Base-by-base conservation (phyloP, 2,888 invertebrate genomes). In the Drosophila heteroneura region DNA sequence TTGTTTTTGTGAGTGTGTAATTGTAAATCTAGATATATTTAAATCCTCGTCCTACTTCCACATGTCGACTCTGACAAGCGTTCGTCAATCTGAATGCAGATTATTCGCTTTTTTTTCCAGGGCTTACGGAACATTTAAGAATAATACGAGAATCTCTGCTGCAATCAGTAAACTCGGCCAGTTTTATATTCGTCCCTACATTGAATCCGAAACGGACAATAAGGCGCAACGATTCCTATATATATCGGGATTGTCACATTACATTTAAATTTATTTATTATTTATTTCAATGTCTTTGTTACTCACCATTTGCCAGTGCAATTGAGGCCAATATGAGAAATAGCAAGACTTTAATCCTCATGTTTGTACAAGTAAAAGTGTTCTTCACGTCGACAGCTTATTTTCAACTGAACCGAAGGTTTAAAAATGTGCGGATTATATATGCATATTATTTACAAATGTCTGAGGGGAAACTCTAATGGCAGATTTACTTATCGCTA, bases 161-260 rank as follows among this genome's bases (percentile, higher is more conserved):
- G 47, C 30, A 57, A 10, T 67, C 47, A 82, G 28, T 79, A 70
- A 7, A 64, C 39, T 33, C 65, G 41, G 7, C 82, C 81, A 5
- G 41, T 33, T 69, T 44, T 64, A 49, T 75, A 82, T 41, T 82
- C 78, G 52, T 44, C 51, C 82, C 83, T 80, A 32, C 82, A 82
- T 52, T 70, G 47, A 3, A 22, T 68, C 58, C 56, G 62, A 26
- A 47, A 65, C 14, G 80, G 72, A 67, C 82, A 82, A 49, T 73
- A 33, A 10, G 83, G 83, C 32, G 60, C 63, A 2, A 5, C 5
- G 47, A 47, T 2, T 26, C 47, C 47, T 49, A 58, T 49, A 30
- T 22, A 32, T 28, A 39, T 35, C 12, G 2, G 16, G 37, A 57
- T 60, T 30, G 6, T 5, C 6, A 41, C 19, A 54, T 44, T 33